Percentiles rank a stretch among this genome's conserved stretches.
Evolutionary conservation across 1,140 invertebrate species (phyloP).

Genomic region (Marisa cornuarietis): DNA sequence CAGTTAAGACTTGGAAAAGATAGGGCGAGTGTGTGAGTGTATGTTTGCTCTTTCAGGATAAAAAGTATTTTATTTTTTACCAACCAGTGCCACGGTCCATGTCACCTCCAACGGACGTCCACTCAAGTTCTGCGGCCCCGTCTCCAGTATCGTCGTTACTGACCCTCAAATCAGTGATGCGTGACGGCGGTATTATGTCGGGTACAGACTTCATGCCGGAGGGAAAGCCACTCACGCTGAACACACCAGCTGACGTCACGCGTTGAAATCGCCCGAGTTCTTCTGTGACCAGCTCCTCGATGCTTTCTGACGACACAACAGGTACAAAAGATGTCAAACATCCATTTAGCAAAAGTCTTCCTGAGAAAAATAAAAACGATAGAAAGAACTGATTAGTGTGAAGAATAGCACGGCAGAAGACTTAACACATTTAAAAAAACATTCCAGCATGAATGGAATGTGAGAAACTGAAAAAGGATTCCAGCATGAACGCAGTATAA

Average conservation of each 20-base stretch:
- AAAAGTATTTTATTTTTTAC: no score
- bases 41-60: no score
- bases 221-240: slow-evolving; percentile 32
- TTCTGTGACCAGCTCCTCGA: slow-evolving; percentile 6
- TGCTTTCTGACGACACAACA: not conserved
- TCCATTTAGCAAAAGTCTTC: no score
- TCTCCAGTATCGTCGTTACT: slow-evolving; percentile 20
- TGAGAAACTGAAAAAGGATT: no score
- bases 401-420: no score
- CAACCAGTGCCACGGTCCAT: slow-evolving; percentile 35
- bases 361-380: no score
- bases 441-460: no score
- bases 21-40: no score
- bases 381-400: no score
- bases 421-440: no score
- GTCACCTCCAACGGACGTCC: slow-evolving; percentile 41
- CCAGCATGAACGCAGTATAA: no score
- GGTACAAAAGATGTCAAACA: not conserved
- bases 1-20: no score
- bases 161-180: slow-evolving; percentile 33
- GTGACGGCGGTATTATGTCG: slow-evolving; percentile 34
- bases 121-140: slow-evolving; percentile 5
- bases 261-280: slow-evolving; percentile 33
- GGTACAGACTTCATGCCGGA: not conserved
- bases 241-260: slow-evolving; percentile 39